These are phyloP conservation scores for Vanacampus margaritifer DNA, from an alignment of 2,113 vertebrate species.

Conservation along the genomic window DNA sequence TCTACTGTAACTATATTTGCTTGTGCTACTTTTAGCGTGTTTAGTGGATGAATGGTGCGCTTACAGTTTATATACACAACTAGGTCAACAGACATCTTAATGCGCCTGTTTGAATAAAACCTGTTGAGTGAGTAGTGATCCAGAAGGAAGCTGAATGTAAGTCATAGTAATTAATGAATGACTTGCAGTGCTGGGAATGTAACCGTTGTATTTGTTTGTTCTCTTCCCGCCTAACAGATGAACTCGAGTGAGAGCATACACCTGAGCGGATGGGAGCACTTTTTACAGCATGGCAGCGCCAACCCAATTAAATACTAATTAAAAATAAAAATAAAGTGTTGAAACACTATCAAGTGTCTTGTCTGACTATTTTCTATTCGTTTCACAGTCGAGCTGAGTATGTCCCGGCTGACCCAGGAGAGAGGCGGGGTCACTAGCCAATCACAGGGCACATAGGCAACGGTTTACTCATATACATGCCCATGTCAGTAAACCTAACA, in stretches of 20 bases:
- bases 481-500: no score
- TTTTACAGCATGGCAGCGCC: neutral
- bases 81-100: neutral
- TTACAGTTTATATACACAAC: no score
- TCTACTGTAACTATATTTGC: conserved; percentile 51
- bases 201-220: conserved; percentile 12
- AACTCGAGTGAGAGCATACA: conserved; percentile 34
- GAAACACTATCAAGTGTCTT: neutral
- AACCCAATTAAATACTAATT: neutral
- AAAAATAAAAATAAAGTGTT: neutral
- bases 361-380: neutral
- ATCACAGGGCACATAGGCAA: no score
- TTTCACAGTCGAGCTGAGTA: no score
- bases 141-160: neutral
- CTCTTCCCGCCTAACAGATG: conserved; percentile 45
- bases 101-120: conserved; percentile 24
- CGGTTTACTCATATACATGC: no score
- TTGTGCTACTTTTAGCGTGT: conserved; percentile 48
- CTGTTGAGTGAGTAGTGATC: neutral
- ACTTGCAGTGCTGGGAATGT: neutral
- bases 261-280: neutral
- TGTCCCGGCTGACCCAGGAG: no score
- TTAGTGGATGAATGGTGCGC: neutral
- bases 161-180: no score
- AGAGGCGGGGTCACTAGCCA: no score